Percentiles rank a stretch among this genome's conserved stretches.
Conservation (phyloP, 2,113 vertebrate genomes). For the Tor tambroides region DNA sequence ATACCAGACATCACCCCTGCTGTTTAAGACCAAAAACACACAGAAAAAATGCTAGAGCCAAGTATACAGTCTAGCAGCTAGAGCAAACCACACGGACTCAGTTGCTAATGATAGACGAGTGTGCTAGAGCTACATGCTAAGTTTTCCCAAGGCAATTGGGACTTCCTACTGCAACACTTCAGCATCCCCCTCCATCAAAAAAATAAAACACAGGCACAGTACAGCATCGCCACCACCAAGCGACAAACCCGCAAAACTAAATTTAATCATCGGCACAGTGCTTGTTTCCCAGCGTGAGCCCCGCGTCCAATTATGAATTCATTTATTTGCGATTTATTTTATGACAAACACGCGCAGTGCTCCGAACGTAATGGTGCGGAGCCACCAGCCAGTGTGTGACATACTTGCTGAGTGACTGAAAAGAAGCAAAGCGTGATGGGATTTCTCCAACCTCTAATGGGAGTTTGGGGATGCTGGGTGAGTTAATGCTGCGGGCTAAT, state of each 20-base stretch:
- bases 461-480: conserved; percentile 37
- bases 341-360: conserved; percentile 57
- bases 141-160: conserved; percentile 62
- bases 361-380: conserved; percentile 55
- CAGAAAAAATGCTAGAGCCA: conserved; percentile 5
- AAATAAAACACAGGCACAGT: conserved; percentile 24
- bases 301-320: conserved; percentile 69
- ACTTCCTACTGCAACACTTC: conserved; percentile 45
- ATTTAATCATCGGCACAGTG: conserved; percentile 70
- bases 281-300: conserved; percentile 65
- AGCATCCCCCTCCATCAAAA: conserved; percentile 6
- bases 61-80: conserved; percentile 53
- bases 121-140: conserved; percentile 70
- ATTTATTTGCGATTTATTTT: conserved; percentile 70
- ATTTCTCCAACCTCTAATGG: conserved; percentile 43
- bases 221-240: conserved; percentile 55
- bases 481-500: conserved; percentile 33
- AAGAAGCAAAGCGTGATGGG: conserved; percentile 46
- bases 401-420: conserved; percentile 56
- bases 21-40: conserved; percentile 20
- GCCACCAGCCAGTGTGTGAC: too few relatives aligned
- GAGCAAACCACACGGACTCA: conserved; percentile 61
- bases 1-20: conserved; percentile 43
- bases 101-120: conserved; percentile 72
- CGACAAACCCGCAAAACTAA: conserved; percentile 68